Evolutionary conservation across 2,113 vertebrate genomes (phyloP).

Genomic region (Pithys albifrons): DNA sequence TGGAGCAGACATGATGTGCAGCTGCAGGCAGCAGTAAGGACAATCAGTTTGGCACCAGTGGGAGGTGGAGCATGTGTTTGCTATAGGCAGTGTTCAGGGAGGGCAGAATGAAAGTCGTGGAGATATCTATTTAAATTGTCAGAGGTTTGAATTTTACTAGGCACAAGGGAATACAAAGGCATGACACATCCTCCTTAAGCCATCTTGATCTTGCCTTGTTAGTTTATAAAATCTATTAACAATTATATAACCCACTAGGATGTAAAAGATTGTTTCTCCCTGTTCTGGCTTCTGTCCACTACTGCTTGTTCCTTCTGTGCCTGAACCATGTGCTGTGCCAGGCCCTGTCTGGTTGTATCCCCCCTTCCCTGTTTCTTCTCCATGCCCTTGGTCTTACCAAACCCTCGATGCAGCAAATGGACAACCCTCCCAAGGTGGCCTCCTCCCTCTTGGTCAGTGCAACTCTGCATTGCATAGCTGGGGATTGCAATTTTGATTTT

Average conservation of each 20-base stretch:
- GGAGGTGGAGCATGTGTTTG: not conserved
- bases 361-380: not conserved
- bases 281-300: not conserved
- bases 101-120: not conserved
- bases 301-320: not conserved
- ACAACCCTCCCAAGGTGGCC: rapidly evolving
- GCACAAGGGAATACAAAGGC: not conserved
- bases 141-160: not conserved
- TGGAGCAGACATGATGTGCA: not conserved
- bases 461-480: not conserved
- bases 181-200: not conserved
- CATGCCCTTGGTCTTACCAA: not conserved
- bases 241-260: not conserved
- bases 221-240: not conserved
- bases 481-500: not conserved
- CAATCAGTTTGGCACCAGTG: not conserved
- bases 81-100: not conserved
- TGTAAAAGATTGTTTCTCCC: not conserved
- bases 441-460: not conserved
- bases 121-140: not conserved
- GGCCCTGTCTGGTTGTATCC: not conserved
- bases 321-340: not conserved
- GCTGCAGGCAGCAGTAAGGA: not conserved
- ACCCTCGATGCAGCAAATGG: not conserved
- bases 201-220: not conserved